Percentiles rank a stretch among this genome's conserved stretches.
Evolutionary conservation across 2,113 vertebrate species (phyloP).

Genomic region (Leptocoma aspasia): DNA sequence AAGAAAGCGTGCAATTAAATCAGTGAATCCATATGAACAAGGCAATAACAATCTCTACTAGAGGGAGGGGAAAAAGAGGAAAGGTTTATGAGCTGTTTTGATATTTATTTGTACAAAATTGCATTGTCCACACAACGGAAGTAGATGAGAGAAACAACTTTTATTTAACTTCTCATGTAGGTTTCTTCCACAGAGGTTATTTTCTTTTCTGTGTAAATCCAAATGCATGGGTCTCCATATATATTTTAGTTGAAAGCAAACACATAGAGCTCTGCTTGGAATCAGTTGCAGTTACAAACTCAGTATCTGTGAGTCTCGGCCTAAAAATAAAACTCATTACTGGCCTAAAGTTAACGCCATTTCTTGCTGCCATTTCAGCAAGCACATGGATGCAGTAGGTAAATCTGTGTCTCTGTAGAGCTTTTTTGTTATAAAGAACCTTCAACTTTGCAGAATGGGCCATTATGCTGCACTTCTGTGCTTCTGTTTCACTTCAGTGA

Average conservation of each 20-base stretch:
- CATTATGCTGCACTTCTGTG: background rate
- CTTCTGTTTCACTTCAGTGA: background rate
- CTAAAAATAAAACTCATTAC: background rate
- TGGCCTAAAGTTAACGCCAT: background rate
- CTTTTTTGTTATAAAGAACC: background rate
- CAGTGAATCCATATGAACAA: background rate
- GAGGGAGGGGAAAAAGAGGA: background rate
- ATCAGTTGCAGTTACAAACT: background rate
- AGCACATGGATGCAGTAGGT: background rate
- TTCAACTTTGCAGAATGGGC: background rate
- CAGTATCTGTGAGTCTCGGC: background rate
- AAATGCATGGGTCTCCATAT: background rate
- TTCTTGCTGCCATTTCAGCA: background rate
- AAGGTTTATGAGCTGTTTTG: background rate
- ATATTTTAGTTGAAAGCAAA: background rate
- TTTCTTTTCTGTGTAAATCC: background rate
- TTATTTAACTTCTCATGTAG: background rate
- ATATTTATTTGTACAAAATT: background rate
- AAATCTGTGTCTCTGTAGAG: background rate
- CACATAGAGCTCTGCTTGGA: background rate
- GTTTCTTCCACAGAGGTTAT: background rate
- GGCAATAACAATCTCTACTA: background rate
- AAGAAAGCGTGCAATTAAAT: background rate
- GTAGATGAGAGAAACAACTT: background rate
- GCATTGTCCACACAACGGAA: fast-evolving